Percentiles rank a stretch among this genome's conserved stretches.
phyloP scores from a whole-genome alignment of 2,888 invertebrate genomes.

The Tiliacea citrago region DNA sequence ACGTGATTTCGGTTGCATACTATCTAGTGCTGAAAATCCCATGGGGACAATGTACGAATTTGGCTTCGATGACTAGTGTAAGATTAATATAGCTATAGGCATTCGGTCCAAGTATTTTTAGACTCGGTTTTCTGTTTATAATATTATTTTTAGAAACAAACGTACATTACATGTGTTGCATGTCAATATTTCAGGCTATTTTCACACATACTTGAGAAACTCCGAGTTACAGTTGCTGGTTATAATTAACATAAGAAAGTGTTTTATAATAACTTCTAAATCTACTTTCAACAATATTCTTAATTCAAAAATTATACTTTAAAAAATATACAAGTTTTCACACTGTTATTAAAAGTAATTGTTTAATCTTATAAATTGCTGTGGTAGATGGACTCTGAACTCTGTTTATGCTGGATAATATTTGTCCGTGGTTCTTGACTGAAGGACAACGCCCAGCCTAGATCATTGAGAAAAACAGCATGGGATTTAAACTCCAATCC shows the following conservation, averaged over 20 bases:
- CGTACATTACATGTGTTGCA: conserved; percentile 48
- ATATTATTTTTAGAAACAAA: conserved; percentile 46
- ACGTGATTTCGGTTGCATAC: conserved; percentile 29
- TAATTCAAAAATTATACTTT: conserved; percentile 22
- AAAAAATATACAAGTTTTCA: conserved; percentile 23
- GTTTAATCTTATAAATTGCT: neutral
- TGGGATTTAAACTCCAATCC: neutral
- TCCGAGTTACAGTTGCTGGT: conserved; percentile 43
- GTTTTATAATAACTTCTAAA: conserved; percentile 29
- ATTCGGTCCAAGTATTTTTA: conserved; percentile 43
- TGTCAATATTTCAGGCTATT: conserved; percentile 50
- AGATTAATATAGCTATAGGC: conserved; percentile 5
- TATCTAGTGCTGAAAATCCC: conserved; percentile 9
- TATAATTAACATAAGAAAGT: conserved; percentile 53
- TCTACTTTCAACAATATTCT: conserved; percentile 25
- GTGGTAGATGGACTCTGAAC: neutral
- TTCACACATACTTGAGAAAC: conserved; percentile 51
- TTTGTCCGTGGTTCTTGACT: neutral
- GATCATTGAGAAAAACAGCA: neutral
- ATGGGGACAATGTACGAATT: neutral
- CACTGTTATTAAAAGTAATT: conserved; percentile 26
- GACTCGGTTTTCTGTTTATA: conserved; percentile 31
- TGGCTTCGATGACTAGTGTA: neutral
- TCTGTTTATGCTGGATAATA: neutral
- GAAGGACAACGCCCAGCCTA: neutral